Evolutionary conservation across 2,797 vertebrate genomes (phyloP).

Genomic region (Dendrocincla fuliginosa): DNA sequence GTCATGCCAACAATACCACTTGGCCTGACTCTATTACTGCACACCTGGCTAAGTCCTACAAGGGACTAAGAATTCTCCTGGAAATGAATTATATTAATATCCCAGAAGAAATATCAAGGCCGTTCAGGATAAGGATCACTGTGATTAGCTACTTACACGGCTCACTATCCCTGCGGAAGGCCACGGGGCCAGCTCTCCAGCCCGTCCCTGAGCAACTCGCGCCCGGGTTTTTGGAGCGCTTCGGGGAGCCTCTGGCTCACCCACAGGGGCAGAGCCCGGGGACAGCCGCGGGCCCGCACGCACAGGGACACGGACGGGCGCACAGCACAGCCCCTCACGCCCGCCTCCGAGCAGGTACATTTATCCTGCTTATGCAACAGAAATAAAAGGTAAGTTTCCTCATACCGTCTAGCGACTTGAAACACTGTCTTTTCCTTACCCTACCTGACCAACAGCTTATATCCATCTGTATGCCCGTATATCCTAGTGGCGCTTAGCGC

Average conservation of each 20-base stretch:
- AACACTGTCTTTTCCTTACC: not conserved
- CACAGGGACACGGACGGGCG: accelerated
- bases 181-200: not conserved
- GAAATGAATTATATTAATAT: accelerated
- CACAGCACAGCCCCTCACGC: not conserved
- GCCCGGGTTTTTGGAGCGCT: accelerated
- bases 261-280: accelerated
- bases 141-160: accelerated
- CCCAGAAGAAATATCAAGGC: not conserved
- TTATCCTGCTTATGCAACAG: not conserved
- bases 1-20: not conserved
- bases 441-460: not conserved
- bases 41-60: not conserved
- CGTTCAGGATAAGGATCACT: accelerated
- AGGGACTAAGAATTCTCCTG: not conserved
- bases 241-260: accelerated
- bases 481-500: accelerated
- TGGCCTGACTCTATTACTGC: not conserved
- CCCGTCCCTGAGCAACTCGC: accelerated
- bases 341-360: not conserved
- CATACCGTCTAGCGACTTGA: not conserved
- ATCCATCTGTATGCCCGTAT: accelerated
- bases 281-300: accelerated
- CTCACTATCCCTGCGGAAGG: accelerated
- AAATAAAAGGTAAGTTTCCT: not conserved